Evolutionary conservation across 2,797 vertebrate species (phyloP), one percentile per base, ranked within the genome.

Genomic region (Perodicticus potto): DNA sequence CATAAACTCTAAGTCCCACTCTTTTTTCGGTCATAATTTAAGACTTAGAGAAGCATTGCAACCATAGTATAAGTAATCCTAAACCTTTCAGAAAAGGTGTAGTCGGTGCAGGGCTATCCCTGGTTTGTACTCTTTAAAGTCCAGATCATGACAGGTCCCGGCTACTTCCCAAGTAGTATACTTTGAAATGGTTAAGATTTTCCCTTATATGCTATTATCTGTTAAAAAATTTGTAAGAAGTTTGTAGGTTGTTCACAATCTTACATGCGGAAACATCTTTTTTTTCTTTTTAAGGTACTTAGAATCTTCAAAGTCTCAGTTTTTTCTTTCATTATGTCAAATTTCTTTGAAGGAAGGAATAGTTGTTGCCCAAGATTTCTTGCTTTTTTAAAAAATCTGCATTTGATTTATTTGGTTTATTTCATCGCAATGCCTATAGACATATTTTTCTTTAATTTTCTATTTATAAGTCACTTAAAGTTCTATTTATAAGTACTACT

Each of bases 311-410:
- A 65, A 27, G 76, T 7, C 1, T 45, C 63, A 20, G 3, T 45
- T 20, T 97, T 89, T 95, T 86, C 27, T 89, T 92, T 45, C 37
- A 29, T 57, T 85, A 11, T 82, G 23, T 91, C 22, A 72, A 40
- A 81, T n/a, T 92, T 12, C 19, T 92, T 90, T 82, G 61, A 88
- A 73, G 61, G 55, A 93, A 61, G 25, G 6, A 37, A 37, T 29
- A 73, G 12, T 69, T 73, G 45, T 70, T 82, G 59, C 0, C 45
- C 29, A 82, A 23, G 22, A 43, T 55, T 86, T 12, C 22, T 40
- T 67, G 49, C 14, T 53, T 55, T 65, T 43, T 6, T 0, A 65
- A 89, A 85, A 67, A 57, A 45, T 13, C 20, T 65, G 65, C 49
- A 11, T 69, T 94, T 84, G 59, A 67, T 32, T 25, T 81, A 73